Evolutionary conservation across 2,888 invertebrate genomes (phyloP), one percentile per base, ranked within the genome.

Genomic region (Campoplex nolae): DNA sequence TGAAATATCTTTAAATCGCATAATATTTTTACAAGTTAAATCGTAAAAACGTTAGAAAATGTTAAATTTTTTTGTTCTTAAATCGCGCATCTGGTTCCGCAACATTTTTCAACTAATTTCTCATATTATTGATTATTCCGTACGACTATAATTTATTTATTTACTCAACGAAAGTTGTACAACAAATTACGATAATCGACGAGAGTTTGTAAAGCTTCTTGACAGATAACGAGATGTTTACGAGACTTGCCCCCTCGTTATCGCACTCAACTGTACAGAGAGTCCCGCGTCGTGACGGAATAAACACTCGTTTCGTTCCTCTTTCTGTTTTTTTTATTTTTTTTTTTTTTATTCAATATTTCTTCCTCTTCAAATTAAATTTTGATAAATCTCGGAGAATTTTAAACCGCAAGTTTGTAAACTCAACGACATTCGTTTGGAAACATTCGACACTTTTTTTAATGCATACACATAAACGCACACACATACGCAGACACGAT

Each of bases 361-460:
- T 78, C n/a, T 65, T 54, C 13, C 51, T 54, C n/a, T 68, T 89
- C 88, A 88, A 88, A 89, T 23, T 88, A 89, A 90, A 90, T 90
- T 84, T 81, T 77, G 77, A 91, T 90, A 90, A 91, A 92, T 91
- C 90, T 67, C 56, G 83, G 68, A 75, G 73, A 82, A 88, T 89
- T 89, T 87, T 75, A 79, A 81, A 83, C 58, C 35, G 84, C 79
- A 88, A 92, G 92, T 93, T 92, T 92, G 91, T 89, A 92, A 92
- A 92, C 91, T 92, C 83, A 51, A 71, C 42, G 70, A 78, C 75
- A 87, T 79, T 82, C 54, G 54, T 84, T 82, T 84, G 78, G 56
- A 82, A 87, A 87, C 81, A 78, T 70, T 84, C 38, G 65, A 74
- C 62, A 81, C 51, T 58, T 75, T 74, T 78, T 87, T 84, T n/a